A percentile compares a stretch with the other conserved stretches of the same genome.
Evolutionary conservation across 2,888 invertebrate genomes (phyloP).

Genomic region (Eupithecia dodoneata): DNA sequence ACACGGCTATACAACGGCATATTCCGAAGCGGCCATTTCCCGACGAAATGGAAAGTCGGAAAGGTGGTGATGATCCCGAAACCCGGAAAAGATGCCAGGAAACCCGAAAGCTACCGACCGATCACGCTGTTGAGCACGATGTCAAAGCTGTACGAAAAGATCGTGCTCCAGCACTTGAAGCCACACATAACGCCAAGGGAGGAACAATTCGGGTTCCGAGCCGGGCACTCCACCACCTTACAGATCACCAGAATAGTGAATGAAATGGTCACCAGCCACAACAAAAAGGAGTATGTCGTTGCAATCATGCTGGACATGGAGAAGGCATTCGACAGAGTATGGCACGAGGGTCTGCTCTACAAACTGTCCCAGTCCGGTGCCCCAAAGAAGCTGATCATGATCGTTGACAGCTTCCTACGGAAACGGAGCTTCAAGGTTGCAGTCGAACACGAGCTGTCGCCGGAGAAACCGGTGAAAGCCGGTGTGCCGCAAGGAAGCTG

Average conservation of each 20-base stretch:
- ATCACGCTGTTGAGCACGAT: conserved; percentile 30
- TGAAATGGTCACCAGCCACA: conserved; percentile 29
- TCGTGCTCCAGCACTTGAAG: conserved; percentile 24
- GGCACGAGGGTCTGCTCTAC: conserved; percentile 43
- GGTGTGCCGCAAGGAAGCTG: not conserved
- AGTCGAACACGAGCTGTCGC: not conserved
- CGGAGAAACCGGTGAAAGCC: not conserved
- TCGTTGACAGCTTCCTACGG: conserved; percentile 42
- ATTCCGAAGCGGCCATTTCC: conserved; percentile 43
- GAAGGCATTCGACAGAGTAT: not conserved
- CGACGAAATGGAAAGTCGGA: conserved; percentile 23
- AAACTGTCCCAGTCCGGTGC: conserved; percentile 38
- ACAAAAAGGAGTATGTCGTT: conserved; percentile 35
- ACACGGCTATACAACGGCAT: conserved; percentile 40
- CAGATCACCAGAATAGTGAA: conserved; percentile 48
- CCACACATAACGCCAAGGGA: conserved; percentile 24
- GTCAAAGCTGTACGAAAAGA: conserved; percentile 40
- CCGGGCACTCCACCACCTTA: conserved; percentile 45
- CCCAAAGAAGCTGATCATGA: conserved; percentile 18
- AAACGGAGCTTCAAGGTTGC: not conserved
- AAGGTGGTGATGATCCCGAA: conserved; percentile 41
- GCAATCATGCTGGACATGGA: conserved; percentile 41
- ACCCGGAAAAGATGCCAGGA: conserved; percentile 37
- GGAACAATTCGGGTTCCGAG: conserved; percentile 44
- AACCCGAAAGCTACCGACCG: conserved; percentile 38